Evolutionary conservation across 2,113 vertebrate genomes (phyloP), one percentile per base, ranked within the genome.

Genomic region (Apus apus): DNA sequence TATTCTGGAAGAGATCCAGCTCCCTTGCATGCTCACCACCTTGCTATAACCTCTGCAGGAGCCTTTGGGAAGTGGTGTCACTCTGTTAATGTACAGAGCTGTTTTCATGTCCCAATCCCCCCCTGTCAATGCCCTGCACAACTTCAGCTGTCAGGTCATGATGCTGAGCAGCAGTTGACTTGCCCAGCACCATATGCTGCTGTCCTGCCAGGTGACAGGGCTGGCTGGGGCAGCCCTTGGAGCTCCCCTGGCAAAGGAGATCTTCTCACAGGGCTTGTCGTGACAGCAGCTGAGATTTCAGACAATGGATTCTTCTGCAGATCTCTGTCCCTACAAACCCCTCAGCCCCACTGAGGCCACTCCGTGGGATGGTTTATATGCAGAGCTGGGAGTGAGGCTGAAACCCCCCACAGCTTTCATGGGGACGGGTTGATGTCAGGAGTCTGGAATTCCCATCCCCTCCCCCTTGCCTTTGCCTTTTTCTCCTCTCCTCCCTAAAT

Each of bases 131-230:
- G 2, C 1, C 1, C 20, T 27, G 48, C 11, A 0, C 5, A 3
- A 4, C 13, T 73, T 57, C 6, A 46, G 40, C 68, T 56, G 1
- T 32, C 8, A 27, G 56, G 36, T 22, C 11, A 1, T 1, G 7
- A 13, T 20, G 5, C 4, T 0, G 10, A 53, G 61, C 29, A 30
- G 26, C 26, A 8, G 8, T 29, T 23, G 7, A n/a, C 30, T 62
- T 3, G 4, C 30, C 70, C 51, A 13, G 53, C 21, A 5, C 45
- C 1, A 1, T 7, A 1, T 1, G 0, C 15, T 6, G 5, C 16
- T 62, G 18, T 32, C 26, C 46, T 68, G 3, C 0, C 7, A 57
- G 70, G 12, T 21, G 32, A 3, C 5, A 0, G 1, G 3, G 6
- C 18, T n/a, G 40, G 40, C 54, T 36, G 38, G 9, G 43, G 25